Conservation (phyloP, 2,797 vertebrate genomes). For the Allobates femoralis region DNA sequence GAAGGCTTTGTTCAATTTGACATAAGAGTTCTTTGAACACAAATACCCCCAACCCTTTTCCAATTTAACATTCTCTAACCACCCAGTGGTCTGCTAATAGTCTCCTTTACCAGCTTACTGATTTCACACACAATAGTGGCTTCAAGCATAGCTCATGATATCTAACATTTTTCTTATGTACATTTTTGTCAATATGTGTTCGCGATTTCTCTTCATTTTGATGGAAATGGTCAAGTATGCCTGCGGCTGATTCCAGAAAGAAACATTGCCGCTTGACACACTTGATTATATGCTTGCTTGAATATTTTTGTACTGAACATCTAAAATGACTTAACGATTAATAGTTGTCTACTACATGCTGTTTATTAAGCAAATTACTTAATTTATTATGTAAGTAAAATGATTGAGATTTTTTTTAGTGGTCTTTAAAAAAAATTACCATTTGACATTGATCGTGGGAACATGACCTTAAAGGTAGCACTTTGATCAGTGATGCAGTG, state of each 20-base stretch:
- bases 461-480: too few species aligned
- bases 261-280: constrained; percentile 34
- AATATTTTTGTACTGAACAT: not conserved
- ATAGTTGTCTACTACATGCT: not conserved
- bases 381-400: too few species aligned
- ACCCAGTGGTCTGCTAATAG: constrained; percentile 62
- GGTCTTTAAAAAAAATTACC: too few species aligned
- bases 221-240: constrained; percentile 55
- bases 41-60: constrained; percentile 64
- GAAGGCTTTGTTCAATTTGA: constrained; percentile 37
- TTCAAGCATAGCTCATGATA: constrained; percentile 62
- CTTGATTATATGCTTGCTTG: constrained; percentile 7
- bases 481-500: too few species aligned
- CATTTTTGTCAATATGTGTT: constrained; percentile 65
- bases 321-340: constrained; percentile 20
- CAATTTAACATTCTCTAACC: constrained; percentile 69
- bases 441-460: too few species aligned
- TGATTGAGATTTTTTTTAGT: too few species aligned
- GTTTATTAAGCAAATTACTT: not conserved
- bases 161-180: constrained; percentile 62
- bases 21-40: constrained; percentile 47
- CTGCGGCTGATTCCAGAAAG: constrained; percentile 54
- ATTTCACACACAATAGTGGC: constrained; percentile 64
- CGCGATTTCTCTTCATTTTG: constrained; percentile 53
- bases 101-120: constrained; percentile 70